A percentile compares a stretch with the other conserved stretches of the same genome.
Evolutionary conservation across 1,140 invertebrate species (phyloP).

Genomic region (Monochamus saltuarius): DNA sequence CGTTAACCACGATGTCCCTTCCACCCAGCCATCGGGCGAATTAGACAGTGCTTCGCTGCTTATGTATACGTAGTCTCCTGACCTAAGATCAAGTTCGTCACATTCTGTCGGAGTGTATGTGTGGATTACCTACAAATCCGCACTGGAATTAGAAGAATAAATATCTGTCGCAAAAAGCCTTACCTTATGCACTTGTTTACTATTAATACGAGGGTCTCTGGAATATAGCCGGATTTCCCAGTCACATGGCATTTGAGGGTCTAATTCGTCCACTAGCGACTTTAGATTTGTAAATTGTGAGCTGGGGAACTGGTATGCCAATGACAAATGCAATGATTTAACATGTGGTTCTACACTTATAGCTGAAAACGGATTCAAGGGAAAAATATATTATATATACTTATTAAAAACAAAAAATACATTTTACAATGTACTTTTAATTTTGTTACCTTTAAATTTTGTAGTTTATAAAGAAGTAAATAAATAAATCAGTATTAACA

Average conservation of each 20-base stretch:
- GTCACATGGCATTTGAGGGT: slow-evolving; percentile 62
- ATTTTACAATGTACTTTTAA: too few relatives aligned
- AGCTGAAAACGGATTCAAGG: slow-evolving; percentile 56
- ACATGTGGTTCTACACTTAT: slow-evolving; percentile 73
- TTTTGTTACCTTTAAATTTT: too few relatives aligned
- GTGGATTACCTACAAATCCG: slow-evolving; percentile 66
- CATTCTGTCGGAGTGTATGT: slow-evolving; percentile 72
- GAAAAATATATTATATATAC: neutral
- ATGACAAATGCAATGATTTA: slow-evolving; percentile 82
- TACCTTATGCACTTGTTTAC: slow-evolving; percentile 67
- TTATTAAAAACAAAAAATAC: too few relatives aligned
- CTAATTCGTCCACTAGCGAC: slow-evolving; percentile 69
- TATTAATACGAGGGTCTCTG: slow-evolving; percentile 70
- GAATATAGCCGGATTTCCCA: slow-evolving; percentile 89
- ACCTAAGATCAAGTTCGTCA: slow-evolving; percentile 82
- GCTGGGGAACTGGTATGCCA: slow-evolving; percentile 83
- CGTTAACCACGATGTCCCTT: slow-evolving; percentile 85
- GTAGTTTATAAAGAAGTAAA: too few relatives aligned
- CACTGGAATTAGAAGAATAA: neutral
- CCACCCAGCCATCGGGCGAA: slow-evolving; percentile 82
- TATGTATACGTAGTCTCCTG: slow-evolving; percentile 85
- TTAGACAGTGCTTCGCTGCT: slow-evolving; percentile 69
- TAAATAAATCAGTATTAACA: too few relatives aligned
- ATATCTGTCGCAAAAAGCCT: neutral
- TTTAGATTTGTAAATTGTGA: slow-evolving; percentile 72